Conservation (phyloP, 92 coral and sea anemone species). For the Pocillopora meandrina region DNA sequence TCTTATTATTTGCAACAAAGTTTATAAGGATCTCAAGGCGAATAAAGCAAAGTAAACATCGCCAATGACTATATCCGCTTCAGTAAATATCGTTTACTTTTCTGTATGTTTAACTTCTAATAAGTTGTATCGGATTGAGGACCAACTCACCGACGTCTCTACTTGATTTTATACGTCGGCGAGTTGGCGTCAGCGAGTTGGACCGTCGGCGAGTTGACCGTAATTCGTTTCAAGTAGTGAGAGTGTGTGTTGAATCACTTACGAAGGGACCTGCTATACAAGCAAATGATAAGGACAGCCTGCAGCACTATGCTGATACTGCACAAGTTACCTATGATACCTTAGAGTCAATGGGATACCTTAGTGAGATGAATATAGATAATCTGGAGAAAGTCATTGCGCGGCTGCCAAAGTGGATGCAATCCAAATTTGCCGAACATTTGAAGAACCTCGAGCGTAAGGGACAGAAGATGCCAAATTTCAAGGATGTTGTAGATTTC, state of each 20-base stretch:
- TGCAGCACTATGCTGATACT: conserved; percentile 52
- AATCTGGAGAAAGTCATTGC: conserved; percentile 35
- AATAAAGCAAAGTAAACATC: no score
- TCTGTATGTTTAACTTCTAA: no score
- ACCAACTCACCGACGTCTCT: no score
- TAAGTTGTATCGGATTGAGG: no score
- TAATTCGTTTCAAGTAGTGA: no score
- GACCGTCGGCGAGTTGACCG: no score
- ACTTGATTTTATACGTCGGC: no score
- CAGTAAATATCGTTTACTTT: no score
- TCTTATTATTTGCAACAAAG: no score
- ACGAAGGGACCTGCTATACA: conserved; percentile 48
- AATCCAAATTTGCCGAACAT: conserved; percentile 46
- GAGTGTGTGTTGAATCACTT: conserved; percentile 3
- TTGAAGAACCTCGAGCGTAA: conserved; percentile 28
- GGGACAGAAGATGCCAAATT: conserved; percentile 49
- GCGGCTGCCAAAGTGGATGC: conserved; percentile 56
- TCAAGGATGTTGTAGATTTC: conserved; percentile 50
- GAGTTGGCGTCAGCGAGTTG: no score
- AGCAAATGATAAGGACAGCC: conserved; percentile 38
- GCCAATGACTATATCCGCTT: no score
- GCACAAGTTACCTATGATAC: conserved; percentile 60
- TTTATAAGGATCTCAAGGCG: no score
- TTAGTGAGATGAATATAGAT: conserved; percentile 53
- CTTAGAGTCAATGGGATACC: conserved; percentile 38